Evolutionary conservation across 2,888 invertebrate genomes (phyloP), one percentile per base, ranked within the genome.

Genomic region (Epistrophe eligans): DNA sequence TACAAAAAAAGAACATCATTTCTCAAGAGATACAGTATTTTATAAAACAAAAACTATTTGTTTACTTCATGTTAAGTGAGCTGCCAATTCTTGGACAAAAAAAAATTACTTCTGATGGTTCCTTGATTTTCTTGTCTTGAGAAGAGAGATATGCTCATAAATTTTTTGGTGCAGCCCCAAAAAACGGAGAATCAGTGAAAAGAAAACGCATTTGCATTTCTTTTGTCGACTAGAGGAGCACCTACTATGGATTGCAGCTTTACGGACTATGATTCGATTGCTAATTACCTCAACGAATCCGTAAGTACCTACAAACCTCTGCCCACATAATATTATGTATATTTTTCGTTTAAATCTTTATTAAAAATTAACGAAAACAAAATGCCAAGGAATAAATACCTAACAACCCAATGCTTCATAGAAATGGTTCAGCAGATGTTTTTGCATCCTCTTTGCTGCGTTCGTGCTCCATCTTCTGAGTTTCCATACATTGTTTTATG

Each of bases 221-320:
- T 87, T 87, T 87, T 83, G 83, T 87, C 72, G 79, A 83, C 58
- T 79, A 79, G 67, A 67, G 87, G 83, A 87, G 76, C 71, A 83
- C 87, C 79, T 87, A 87, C 87, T 87, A 87, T 87, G 87, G 87
- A 87, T 87, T 87, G 87, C 79, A 87, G 87, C 83, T 87, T 87
- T 83, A 87, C 87, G 72, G 87, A 87, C 83, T 87, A 87, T 87
- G 87, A 87, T 87, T 87, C 87, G 87, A 87, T 87, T 83, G 87
- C 87, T 87, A 83, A 83, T 87, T 87, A 87, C 83, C 87, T 87
- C 87, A 87, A 83, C 87, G 87, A 87, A 87, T 87, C 87, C 74
- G 87, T 87, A 83, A 87, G 87, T 87, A 74, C n/a, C 40, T 19
- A 35, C n/a, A 52, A 52, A 28, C 6, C 13, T 58, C n/a, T 15